Conservation (phyloP, 1,140 invertebrate species). For the Zophobas atratus region DNA sequence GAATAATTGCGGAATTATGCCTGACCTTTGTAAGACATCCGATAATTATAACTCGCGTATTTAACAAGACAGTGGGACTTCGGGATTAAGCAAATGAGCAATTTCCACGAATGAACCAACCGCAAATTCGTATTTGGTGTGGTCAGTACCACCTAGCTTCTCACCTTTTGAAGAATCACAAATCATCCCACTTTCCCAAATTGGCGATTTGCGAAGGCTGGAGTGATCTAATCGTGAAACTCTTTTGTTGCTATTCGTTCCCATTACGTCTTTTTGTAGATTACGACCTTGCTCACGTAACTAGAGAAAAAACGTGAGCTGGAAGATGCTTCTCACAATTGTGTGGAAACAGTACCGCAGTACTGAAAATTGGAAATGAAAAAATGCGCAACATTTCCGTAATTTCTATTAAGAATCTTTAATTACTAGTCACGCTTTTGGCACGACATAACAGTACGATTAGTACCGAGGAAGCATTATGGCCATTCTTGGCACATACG, state of each 20-base stretch:
- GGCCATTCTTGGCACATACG: too few species aligned
- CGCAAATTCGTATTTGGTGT: neutral
- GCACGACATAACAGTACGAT: neutral
- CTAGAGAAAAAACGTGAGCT: conserved; percentile 13
- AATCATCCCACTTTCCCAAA: conserved; percentile 28
- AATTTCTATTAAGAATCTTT: neutral
- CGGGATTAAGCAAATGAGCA: too few species aligned
- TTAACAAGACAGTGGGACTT: neutral
- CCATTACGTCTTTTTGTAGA: conserved; percentile 21
- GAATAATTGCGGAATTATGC: neutral
- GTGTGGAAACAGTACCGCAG: neutral
- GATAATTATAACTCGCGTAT: neutral
- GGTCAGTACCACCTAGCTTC: neutral
- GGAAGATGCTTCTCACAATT: conserved; percentile 34
- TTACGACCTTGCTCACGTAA: conserved; percentile 37
- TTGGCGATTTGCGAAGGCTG: conserved; percentile 14
- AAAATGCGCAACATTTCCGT: neutral
- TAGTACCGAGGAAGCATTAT: too few species aligned
- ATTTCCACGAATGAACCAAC: too few species aligned
- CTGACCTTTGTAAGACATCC: neutral
- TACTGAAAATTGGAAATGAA: too few species aligned
- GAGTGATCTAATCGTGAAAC: conserved; percentile 22
- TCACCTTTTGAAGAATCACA: neutral
- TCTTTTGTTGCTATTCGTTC: conserved; percentile 30
- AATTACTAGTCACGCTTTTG: conserved; percentile 22